These are phyloP conservation scores for Sitodiplosis mosellana DNA, from an alignment of 1,140 invertebrate genomes.

Conservation along the genomic window DNA sequence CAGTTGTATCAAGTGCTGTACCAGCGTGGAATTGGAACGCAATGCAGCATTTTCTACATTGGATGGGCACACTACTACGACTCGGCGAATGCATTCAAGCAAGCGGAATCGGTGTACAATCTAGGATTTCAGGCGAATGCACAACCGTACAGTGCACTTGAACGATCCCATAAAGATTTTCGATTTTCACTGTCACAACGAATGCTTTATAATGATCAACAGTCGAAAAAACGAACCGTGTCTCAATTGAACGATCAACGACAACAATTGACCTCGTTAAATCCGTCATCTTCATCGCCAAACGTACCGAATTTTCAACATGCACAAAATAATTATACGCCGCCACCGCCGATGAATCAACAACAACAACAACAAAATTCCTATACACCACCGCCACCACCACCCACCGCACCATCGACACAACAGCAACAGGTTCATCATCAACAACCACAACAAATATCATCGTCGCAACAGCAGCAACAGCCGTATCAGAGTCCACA, in stretches of 20 bases:
- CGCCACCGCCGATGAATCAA: not conserved
- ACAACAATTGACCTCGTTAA: not conserved
- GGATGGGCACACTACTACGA: conserved; percentile 68
- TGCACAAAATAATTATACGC: not conserved
- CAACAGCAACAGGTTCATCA: conserved; percentile 3
- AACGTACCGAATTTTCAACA: not conserved
- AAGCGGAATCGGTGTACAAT: conserved; percentile 54
- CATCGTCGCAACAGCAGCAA: conserved; percentile 5
- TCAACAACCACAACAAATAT: not conserved
- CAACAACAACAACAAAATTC: not conserved
- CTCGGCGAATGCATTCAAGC: conserved; percentile 49
- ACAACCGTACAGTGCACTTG: conserved; percentile 50
- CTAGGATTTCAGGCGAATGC: conserved; percentile 46
- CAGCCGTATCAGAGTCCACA: conserved; percentile 4
- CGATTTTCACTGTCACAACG: conserved; percentile 37
- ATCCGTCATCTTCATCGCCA: not conserved
- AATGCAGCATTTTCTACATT: conserved; percentile 54
- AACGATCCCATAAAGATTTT: conserved; percentile 48
- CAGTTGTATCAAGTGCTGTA: conserved; percentile 59
- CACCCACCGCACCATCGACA: conserved; percentile 1
- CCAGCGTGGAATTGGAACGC: conserved; percentile 49
- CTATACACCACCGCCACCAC: not conserved
- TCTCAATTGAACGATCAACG: conserved; percentile 2
- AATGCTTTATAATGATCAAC: conserved; percentile 32
- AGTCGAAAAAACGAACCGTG: conserved; percentile 2